Percentiles rank a stretch among this genome's conserved stretches.
Evolutionary conservation across 2,797 vertebrate genomes (phyloP).

Genomic region (Merluccius polli): DNA sequence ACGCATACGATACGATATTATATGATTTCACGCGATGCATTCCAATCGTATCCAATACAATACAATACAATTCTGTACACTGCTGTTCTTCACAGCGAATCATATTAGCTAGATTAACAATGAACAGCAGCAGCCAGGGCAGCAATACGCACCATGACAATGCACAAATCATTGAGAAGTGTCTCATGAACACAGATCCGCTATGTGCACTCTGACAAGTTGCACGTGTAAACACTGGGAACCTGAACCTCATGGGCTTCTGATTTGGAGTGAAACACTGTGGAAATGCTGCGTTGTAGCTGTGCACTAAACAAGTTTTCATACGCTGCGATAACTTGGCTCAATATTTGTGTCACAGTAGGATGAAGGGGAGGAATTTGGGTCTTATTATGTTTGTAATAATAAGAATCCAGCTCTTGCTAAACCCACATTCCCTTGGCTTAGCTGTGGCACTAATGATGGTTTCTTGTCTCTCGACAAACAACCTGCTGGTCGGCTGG

Average conservation of each 20-base stretch:
- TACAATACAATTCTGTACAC: not conserved
- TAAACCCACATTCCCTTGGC: conserved; percentile 66
- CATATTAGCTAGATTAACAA: not conserved
- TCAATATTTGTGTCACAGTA: conserved; percentile 44
- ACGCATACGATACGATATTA: too few relatives aligned
- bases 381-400: conserved; percentile 62
- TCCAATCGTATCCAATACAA: not conserved
- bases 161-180: not conserved
- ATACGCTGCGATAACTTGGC: not conserved
- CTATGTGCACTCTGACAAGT: too few relatives aligned
- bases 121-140: not conserved
- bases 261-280: not conserved
- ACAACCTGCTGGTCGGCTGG: conserved; percentile 29
- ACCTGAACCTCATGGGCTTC: not conserved
- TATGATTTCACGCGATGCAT: too few relatives aligned
- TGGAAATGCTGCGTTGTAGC: not conserved
- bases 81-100: not conserved
- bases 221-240: not conserved
- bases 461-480: conserved; percentile 45
- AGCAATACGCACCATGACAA: not conserved
- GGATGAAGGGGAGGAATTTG: conserved; percentile 70
- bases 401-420: conserved; percentile 59
- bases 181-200: not conserved
- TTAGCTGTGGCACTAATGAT: conserved; percentile 41
- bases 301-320: not conserved